Percentiles rank a stretch among this genome's conserved stretches.
Evolutionary conservation across 2,797 vertebrate species (phyloP).

Genomic region (Podarcis siculus): DNA sequence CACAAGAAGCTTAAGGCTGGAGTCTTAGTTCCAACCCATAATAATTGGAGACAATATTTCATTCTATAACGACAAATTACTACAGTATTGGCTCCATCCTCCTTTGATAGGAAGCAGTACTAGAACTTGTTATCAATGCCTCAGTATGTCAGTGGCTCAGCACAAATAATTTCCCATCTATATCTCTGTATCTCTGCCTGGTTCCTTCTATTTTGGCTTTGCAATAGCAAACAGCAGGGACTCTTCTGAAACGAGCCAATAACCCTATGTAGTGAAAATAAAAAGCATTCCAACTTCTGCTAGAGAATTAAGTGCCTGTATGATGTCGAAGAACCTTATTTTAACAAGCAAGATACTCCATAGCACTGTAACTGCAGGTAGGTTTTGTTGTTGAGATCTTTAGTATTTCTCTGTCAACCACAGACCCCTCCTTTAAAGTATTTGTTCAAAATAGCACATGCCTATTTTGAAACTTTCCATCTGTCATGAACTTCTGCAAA

Average conservation of each 20-base stretch:
- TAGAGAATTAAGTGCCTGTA: not conserved
- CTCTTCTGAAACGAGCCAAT: not conserved
- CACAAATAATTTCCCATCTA: not conserved
- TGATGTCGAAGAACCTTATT: slow-evolving; percentile 1
- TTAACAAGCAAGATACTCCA: not conserved
- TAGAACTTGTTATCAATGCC: not conserved
- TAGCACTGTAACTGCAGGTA: not conserved
- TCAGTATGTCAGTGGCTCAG: not conserved
- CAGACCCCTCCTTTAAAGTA: not conserved
- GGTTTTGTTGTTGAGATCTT: not conserved
- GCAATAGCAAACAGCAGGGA: not conserved
- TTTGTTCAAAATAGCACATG: not conserved
- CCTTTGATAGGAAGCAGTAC: not conserved
- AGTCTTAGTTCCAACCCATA: no score
- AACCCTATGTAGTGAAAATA: rapidly evolving
- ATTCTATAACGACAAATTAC: no score
- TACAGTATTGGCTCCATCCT: not conserved
- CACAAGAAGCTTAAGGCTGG: no score
- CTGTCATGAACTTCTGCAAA: no score
- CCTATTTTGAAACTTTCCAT: not conserved
- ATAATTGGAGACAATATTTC: no score
- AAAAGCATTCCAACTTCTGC: not conserved
- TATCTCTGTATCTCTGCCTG: not conserved
- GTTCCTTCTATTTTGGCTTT: not conserved
- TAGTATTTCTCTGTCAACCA: not conserved